phyloP scores from a whole-genome alignment of 2,113 vertebrate species.

The Pitta sordida region DNA sequence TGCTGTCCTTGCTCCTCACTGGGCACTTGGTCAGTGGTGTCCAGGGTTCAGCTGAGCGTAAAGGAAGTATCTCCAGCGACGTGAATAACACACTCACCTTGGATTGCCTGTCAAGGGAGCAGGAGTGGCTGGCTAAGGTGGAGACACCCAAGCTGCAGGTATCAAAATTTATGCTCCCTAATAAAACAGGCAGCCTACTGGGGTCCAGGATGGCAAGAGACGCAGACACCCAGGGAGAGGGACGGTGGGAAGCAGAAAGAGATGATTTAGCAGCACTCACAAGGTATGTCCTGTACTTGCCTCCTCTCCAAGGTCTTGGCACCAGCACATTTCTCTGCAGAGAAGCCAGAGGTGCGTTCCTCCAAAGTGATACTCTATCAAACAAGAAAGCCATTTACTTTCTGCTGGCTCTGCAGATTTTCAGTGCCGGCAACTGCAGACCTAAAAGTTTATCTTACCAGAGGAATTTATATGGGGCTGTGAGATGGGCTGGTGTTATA shows the following conservation, averaged over 20 bases:
- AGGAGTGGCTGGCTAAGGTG: not conserved
- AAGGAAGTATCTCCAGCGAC: not conserved
- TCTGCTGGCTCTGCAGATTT: constrained; percentile 62
- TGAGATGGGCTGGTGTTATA: constrained; percentile 47
- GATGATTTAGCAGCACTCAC: not conserved
- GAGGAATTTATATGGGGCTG: constrained; percentile 64
- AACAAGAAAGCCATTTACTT: constrained; percentile 60
- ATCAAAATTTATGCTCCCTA: not conserved
- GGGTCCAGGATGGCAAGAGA: not conserved
- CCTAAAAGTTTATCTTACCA: constrained; percentile 66
- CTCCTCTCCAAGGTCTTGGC: constrained; percentile 54
- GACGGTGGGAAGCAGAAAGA: not conserved
- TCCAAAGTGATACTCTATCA: constrained; percentile 57
- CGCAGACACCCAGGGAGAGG: not conserved
- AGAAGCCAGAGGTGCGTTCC: not conserved
- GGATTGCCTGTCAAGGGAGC: not conserved
- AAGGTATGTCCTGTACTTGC: not conserved
- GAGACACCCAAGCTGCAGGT: not conserved
- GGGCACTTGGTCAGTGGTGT: not conserved
- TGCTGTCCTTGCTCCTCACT: not conserved
- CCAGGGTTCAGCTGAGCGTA: not conserved
- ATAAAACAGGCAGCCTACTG: not conserved
- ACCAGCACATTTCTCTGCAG: constrained; percentile 28
- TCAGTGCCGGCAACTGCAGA: constrained; percentile 1
- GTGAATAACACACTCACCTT: not conserved